Conservation (phyloP, 2,797 vertebrate genomes). For the Pantherophis vulpinus region DNA sequence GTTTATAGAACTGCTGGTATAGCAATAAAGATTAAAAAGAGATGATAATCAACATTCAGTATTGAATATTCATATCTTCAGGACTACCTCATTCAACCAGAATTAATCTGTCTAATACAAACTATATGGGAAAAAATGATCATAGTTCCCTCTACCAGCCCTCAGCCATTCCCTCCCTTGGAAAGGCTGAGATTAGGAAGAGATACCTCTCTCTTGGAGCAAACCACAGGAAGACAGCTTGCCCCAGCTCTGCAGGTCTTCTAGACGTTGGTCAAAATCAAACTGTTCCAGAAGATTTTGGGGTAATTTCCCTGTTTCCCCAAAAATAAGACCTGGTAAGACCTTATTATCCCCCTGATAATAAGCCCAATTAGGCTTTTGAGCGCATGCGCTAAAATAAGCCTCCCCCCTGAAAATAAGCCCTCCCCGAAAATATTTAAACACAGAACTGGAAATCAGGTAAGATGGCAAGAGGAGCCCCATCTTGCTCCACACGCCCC, state of each 20-base stretch:
- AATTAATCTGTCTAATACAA: background rate
- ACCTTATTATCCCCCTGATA: too few relatives aligned
- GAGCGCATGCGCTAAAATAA: too few relatives aligned
- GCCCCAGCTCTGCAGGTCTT: background rate
- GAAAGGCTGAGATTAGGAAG: background rate
- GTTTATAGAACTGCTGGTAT: background rate
- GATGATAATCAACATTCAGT: background rate
- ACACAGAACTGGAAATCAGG: too few relatives aligned
- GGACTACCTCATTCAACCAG: background rate
- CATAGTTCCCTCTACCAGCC: background rate
- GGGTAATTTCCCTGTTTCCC: background rate
- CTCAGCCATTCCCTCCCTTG: background rate
- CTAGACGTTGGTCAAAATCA: background rate
- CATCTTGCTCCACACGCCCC: too few relatives aligned
- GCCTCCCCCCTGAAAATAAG: too few relatives aligned
- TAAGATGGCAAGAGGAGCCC: too few relatives aligned
- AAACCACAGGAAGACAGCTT: background rate
- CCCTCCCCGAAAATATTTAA: too few relatives aligned
- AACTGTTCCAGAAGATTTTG: background rate
- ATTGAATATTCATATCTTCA: background rate
- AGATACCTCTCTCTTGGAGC: background rate
- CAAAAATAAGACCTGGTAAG: too few relatives aligned
- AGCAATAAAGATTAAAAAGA: background rate
- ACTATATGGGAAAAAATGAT: background rate
- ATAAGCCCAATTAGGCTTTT: too few relatives aligned